These are phyloP conservation scores for Ephestia elutella DNA, from an alignment of 1,140 invertebrate species.

Conservation along the genomic window DNA sequence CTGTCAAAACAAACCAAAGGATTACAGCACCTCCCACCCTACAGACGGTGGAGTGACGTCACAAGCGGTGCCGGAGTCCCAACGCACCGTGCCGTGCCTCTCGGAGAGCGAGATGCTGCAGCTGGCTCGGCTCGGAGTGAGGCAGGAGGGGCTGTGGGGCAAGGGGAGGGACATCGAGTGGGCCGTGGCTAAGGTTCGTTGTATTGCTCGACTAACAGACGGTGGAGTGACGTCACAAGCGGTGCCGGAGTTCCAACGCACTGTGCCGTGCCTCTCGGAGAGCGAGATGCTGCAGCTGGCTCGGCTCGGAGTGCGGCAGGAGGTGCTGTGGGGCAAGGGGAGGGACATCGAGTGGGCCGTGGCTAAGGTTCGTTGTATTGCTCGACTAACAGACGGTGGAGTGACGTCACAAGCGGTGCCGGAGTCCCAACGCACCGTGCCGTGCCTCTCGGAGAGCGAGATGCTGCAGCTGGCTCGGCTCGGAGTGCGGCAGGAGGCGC, in stretches of 20 bases:
- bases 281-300: constrained; percentile 72
- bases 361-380: constrained; percentile 62
- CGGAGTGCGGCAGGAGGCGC: constrained; percentile 76
- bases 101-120: constrained; percentile 67
- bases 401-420: constrained; percentile 54
- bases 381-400: constrained; percentile 29
- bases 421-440: constrained; percentile 44
- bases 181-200: constrained; percentile 75
- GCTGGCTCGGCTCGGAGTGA: constrained; percentile 75
- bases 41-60: constrained; percentile 36
- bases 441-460: constrained; percentile 74
- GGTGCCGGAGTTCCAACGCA: constrained; percentile 55
- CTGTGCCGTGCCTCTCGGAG: constrained; percentile 72
- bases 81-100: constrained; percentile 70
- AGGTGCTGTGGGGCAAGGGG: constrained; percentile 78
- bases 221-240: constrained; percentile 48
- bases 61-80: constrained; percentile 54
- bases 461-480: constrained; percentile 74
- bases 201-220: too few species aligned
- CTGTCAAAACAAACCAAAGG: too few species aligned
- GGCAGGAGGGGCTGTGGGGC: constrained; percentile 79
- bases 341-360: constrained; percentile 87
- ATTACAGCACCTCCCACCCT: too few species aligned
- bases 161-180: constrained; percentile 85
- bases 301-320: constrained; percentile 76